Evolutionary conservation across 2,888 invertebrate genomes (phyloP).

Genomic region (Brenthis daphne): DNA sequence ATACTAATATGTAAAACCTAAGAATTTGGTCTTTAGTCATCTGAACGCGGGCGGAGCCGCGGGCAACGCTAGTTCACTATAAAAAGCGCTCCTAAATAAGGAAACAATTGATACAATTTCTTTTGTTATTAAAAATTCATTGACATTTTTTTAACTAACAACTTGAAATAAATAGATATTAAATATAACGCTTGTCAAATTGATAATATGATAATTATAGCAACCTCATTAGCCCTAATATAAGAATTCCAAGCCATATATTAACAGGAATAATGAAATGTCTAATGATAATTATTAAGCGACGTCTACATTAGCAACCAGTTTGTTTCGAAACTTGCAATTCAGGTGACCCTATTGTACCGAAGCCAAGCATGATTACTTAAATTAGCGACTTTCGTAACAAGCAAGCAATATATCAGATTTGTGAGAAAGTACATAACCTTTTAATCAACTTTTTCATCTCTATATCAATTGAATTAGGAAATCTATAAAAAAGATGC

Average conservation of each 20-base stretch:
- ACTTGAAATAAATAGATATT: no score
- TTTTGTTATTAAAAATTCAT: no score
- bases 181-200: no score
- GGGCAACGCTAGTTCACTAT: no score
- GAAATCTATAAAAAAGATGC: not conserved
- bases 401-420: constrained; percentile 23
- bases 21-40: no score
- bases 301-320: constrained; percentile 34
- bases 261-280: constrained; percentile 16
- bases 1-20: no score
- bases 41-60: no score
- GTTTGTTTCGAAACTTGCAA: constrained; percentile 33
- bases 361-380: constrained; percentile 35
- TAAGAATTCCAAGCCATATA: not conserved
- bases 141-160: no score
- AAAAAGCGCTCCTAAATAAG: no score
- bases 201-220: no score
- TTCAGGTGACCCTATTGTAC: constrained; percentile 38
- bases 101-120: no score
- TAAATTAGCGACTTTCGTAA: constrained; percentile 37
- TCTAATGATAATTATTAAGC: constrained; percentile 28
- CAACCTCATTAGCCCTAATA: no score
- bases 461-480: not conserved
- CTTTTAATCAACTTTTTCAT: constrained; percentile 23
- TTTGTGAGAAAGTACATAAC: constrained; percentile 29